Evolutionary conservation across 2,888 invertebrate species (phyloP), one percentile per base, ranked within the genome.

Genomic region (Synergus umbraculus): DNA sequence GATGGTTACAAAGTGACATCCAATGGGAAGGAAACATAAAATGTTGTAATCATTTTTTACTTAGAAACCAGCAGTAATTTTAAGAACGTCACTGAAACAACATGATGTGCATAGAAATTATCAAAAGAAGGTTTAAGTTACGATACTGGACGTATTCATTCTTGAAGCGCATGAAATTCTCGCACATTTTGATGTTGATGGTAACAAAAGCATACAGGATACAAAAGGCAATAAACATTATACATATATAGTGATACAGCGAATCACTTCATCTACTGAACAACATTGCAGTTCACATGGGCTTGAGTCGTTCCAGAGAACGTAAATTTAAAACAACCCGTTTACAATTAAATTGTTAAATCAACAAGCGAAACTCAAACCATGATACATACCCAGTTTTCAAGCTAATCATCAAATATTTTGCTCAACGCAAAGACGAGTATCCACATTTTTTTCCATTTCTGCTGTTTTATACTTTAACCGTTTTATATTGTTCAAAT

Each of bases 181-280:
- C 37, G 73, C 73, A 73, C 73, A 73, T 73, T 73, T 73, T 73
- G 54, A 73, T 73, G 73, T 37, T 37, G 54, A 41, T 73, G 54
- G 54, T 73, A 73, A 73, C 37, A 54, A 73, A 73, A 49, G 37
- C 37, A 73, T 54, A 41, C 73, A 49, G 73, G 73, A 73, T 73
- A 37, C 49, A 73, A 54, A 54, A 15, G n/a, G 54, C n/a, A 54
- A 37, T 60, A 54, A 73, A 54, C 49, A 73, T 73, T 37, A 73
- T 73, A n/a, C 49, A 10, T 49, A 29, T 49, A 73, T 54, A 73
- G 37, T 12, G 49, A 73, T 73, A 37, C 73, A 54, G 37, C n/a
- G 37, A 54, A 18, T n/a, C 41, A 54, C 73, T 54, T 73, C 49
- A 73, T 54, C 49, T 22, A 22, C 22, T 49, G n/a, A 73, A 73